These are phyloP conservation scores for Syrmaticus mikado DNA, from an alignment of 2,113 vertebrate species.

Conservation along the genomic window DNA sequence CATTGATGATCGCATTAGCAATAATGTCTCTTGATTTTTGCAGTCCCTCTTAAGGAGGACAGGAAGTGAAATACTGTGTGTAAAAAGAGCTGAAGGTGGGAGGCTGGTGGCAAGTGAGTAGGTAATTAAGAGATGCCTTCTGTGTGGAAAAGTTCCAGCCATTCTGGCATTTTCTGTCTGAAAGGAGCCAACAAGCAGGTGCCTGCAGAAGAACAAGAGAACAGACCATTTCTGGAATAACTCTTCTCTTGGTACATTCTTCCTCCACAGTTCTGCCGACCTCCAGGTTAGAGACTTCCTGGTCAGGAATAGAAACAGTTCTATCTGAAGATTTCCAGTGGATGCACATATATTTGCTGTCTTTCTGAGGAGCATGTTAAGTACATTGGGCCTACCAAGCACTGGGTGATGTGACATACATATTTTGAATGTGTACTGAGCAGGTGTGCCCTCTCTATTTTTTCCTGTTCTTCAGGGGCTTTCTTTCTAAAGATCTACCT, in stretches of 20 bases:
- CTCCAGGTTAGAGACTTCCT: neutral
- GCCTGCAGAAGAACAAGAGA: neutral
- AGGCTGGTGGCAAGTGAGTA: rapidly evolving
- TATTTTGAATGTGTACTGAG: neutral
- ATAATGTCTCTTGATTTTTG: slow-evolving; percentile 28
- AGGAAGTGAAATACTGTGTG: neutral
- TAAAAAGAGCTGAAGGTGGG: neutral
- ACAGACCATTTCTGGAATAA: neutral
- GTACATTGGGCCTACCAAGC: neutral
- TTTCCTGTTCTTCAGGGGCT: neutral
- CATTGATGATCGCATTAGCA: slow-evolving; percentile 17
- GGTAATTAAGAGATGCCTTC: neutral
- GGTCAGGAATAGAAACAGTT: neutral
- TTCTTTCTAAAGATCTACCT: neutral
- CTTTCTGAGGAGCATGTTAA: neutral
- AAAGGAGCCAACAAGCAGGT: neutral
- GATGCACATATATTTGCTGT: neutral
- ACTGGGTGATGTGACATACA: neutral
- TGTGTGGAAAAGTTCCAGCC: neutral
- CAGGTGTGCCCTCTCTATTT: neutral
- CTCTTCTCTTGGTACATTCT: neutral
- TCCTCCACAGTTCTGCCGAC: neutral
- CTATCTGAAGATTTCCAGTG: neutral
- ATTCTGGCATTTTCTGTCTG: neutral
- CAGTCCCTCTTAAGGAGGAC: slow-evolving; percentile 51